These are phyloP conservation scores for Apodemia hepburni DNA, from an alignment of 2,888 invertebrate genomes.

Conservation along the genomic window DNA sequence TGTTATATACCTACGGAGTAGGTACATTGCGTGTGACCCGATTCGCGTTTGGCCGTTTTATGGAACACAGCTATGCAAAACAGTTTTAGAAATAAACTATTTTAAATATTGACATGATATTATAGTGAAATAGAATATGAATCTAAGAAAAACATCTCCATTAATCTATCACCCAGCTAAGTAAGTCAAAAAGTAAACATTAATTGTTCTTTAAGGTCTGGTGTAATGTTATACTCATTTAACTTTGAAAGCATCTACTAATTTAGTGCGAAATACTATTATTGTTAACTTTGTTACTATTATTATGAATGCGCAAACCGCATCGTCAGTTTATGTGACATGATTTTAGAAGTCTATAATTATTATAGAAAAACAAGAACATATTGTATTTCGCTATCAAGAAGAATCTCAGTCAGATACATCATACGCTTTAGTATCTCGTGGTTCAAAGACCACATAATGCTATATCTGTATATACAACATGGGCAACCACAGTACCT, in stretches of 20 bases:
- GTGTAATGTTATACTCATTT: background rate
- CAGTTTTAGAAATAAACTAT: no score
- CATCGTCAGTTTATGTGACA: background rate
- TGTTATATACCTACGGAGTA: no score
- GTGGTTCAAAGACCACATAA: background rate
- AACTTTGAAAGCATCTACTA: background rate
- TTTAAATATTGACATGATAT: no score
- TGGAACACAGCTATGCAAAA: no score
- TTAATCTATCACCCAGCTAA: no score
- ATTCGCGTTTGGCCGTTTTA: no score
- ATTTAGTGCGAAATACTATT: background rate
- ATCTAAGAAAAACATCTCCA: no score
- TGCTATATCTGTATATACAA: background rate
- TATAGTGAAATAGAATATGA: no score
- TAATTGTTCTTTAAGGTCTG: background rate
- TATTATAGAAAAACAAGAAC: background rate
- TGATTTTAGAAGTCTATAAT: background rate
- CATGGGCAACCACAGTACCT: background rate
- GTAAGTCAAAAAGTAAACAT: no score
- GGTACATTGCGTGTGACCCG: no score
- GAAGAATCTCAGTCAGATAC: background rate
- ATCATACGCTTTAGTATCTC: background rate
- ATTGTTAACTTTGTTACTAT: constrained; percentile 8
- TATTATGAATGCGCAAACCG: constrained; percentile 3
- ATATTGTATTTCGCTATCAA: background rate